Evolutionary conservation across 2,888 invertebrate species (phyloP).

Genomic region (Aelia acuminata): DNA sequence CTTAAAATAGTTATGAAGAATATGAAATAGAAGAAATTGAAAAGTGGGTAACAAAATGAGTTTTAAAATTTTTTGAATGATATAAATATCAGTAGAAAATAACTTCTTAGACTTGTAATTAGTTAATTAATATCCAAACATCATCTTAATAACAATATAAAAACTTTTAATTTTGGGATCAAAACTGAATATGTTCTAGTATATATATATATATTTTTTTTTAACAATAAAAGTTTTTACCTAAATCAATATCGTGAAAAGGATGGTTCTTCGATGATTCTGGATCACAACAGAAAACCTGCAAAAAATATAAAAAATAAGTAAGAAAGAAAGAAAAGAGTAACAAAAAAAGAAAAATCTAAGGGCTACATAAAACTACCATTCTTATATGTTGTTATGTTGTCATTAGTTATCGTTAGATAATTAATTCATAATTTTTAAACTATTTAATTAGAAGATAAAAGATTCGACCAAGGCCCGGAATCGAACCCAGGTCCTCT

Average conservation of each 20-base stretch:
- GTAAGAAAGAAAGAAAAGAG: background rate
- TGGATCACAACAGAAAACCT: constrained; percentile 64
- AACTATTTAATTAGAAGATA: too few species aligned
- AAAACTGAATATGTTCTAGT: too few species aligned
- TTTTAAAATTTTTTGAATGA: background rate
- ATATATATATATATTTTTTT: too few species aligned
- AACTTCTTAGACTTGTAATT: too few species aligned
- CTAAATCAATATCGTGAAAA: constrained; percentile 63
- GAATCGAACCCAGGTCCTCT: too few species aligned
- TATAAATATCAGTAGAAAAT: background rate
- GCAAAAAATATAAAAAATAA: constrained; percentile 40
- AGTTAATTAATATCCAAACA: too few species aligned
- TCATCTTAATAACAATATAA: background rate
- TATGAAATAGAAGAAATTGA: background rate
- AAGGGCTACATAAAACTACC: too few species aligned
- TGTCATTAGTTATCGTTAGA: too few species aligned
- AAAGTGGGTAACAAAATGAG: background rate
- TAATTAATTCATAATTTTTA: too few species aligned
- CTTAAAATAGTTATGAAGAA: background rate
- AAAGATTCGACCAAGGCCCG: too few species aligned
- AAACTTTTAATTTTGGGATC: background rate
- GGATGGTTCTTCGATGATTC: constrained; percentile 54
- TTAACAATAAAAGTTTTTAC: constrained; percentile 44
- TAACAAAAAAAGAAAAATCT: too few species aligned
- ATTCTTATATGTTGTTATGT: too few species aligned